phyloP scores from a whole-genome alignment of 2,888 invertebrate species.

The Caenorhabditis imperialis region DNA sequence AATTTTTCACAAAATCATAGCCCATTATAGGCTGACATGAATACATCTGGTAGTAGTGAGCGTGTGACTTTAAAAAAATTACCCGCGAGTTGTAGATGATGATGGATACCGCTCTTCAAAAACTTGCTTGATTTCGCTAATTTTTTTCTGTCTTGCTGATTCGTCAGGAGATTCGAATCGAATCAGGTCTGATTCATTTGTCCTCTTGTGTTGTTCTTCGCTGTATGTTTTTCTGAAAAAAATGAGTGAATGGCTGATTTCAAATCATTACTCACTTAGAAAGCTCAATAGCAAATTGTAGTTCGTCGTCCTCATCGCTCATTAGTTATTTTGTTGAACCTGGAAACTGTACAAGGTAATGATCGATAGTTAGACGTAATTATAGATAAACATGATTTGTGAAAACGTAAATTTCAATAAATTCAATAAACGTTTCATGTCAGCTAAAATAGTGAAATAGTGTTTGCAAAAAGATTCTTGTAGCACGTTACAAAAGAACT shows the following conservation, averaged over 20 bases:
- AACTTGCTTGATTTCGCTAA: constrained; percentile 64
- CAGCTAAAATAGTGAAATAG: constrained; percentile 15
- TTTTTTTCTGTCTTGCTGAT: constrained; percentile 55
- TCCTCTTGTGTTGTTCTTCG: constrained; percentile 52
- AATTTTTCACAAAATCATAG: no score
- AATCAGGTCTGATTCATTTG: constrained; percentile 51
- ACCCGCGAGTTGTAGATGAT: constrained; percentile 7
- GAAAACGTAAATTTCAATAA: no score
- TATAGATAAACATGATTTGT: no score
- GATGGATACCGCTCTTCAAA: constrained; percentile 39
- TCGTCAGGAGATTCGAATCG: constrained; percentile 61
- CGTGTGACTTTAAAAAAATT: constrained; percentile 9
- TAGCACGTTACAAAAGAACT: not conserved
- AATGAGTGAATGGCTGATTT: not conserved
- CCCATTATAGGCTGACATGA: no score
- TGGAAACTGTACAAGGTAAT: no score
- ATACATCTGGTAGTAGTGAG: no score
- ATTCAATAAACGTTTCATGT: no score
- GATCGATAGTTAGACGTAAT: no score
- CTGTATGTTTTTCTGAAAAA: constrained; percentile 58
- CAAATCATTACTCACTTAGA: constrained; percentile 53
- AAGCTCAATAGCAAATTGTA: constrained; percentile 60
- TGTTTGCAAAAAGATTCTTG: constrained; percentile 3
- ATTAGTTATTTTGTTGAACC: no score
- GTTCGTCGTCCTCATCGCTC: constrained; percentile 60